These are phyloP conservation scores for Erpetoichthys calabaricus DNA, from an alignment of 2,797 vertebrate species.

Conservation along the genomic window DNA sequence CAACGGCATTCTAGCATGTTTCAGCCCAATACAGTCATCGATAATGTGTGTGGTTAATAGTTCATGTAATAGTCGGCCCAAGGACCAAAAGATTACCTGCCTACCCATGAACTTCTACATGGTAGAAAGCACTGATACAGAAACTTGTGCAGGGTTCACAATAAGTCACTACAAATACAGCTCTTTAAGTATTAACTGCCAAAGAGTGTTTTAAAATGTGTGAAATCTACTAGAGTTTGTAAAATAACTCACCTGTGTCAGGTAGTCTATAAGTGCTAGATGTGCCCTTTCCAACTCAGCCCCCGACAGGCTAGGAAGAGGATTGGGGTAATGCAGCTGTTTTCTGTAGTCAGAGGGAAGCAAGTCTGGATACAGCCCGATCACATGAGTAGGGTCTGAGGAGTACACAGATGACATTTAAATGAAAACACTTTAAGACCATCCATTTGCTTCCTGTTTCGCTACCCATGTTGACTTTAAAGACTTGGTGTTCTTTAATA, in stretches of 20 bases:
- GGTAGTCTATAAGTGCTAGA: constrained; percentile 95
- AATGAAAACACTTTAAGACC: not conserved
- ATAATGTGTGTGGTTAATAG: too few relatives aligned
- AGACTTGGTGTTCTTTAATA: not conserved
- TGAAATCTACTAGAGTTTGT: too few relatives aligned
- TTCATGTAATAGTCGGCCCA: too few relatives aligned
- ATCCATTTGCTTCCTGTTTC: not conserved
- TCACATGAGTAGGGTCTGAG: constrained; percentile 92
- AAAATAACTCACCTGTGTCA: constrained; percentile 66
- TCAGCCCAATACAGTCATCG: too few relatives aligned
- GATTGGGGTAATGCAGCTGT: constrained; percentile 92
- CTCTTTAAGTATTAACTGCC: too few relatives aligned
- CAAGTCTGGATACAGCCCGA: constrained; percentile 91
- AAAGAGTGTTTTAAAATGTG: too few relatives aligned
- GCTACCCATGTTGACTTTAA: not conserved
- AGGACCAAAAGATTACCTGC: too few relatives aligned
- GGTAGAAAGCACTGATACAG: too few relatives aligned
- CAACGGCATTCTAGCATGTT: too few relatives aligned
- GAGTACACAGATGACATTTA: not conserved
- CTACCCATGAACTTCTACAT: too few relatives aligned
- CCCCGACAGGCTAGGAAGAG: constrained; percentile 72
- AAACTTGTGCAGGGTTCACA: too few relatives aligned
- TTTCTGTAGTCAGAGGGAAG: constrained; percentile 90
- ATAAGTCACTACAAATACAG: too few relatives aligned
- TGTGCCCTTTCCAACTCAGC: constrained; percentile 91